Percentiles rank a stretch among this genome's conserved stretches.
These are phyloP conservation scores for Calameuta idolon DNA, from an alignment of 2,888 invertebrate genomes.

Conservation along the genomic window DNA sequence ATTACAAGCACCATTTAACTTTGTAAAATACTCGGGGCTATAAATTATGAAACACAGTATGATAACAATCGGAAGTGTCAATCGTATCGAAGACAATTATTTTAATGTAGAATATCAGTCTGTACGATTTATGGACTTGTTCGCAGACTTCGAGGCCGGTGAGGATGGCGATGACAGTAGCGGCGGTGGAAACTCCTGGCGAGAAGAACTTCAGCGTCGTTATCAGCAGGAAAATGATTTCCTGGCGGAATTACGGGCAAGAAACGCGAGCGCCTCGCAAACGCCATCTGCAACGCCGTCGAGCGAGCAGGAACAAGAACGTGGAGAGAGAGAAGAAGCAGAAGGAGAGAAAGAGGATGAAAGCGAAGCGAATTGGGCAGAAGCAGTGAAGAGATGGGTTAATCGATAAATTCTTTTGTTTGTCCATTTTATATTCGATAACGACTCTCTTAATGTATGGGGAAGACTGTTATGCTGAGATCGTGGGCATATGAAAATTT, in stretches of 20 bases:
- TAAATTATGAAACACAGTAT: background rate
- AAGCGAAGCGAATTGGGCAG: slow-evolving; percentile 72
- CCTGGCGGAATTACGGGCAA: slow-evolving; percentile 70
- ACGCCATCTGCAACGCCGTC: slow-evolving; percentile 55
- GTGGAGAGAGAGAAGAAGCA: slow-evolving; percentile 67
- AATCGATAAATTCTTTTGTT: slow-evolving; percentile 70
- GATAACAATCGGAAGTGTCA: background rate
- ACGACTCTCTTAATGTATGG: background rate
- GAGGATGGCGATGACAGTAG: slow-evolving; percentile 75
- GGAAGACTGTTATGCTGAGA: background rate
- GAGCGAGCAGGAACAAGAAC: slow-evolving; percentile 51
- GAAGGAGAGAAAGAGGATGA: slow-evolving; percentile 67
- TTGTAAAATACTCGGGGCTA: background rate
- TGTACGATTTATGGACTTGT: slow-evolving; percentile 23
- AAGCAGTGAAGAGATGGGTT: slow-evolving; percentile 76
- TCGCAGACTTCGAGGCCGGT: slow-evolving; percentile 77
- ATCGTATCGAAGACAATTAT: background rate
- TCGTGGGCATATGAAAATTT: background rate
- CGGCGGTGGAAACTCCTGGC: slow-evolving; percentile 70
- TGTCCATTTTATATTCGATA: background rate
- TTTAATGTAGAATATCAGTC: background rate
- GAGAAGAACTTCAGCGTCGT: slow-evolving; percentile 71
- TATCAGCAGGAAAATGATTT: slow-evolving; percentile 73
- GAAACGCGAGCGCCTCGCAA: slow-evolving; percentile 64
- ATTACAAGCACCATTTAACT: background rate